Conservation (phyloP, 2,888 invertebrate genomes). For the Lingula anatina region DNA sequence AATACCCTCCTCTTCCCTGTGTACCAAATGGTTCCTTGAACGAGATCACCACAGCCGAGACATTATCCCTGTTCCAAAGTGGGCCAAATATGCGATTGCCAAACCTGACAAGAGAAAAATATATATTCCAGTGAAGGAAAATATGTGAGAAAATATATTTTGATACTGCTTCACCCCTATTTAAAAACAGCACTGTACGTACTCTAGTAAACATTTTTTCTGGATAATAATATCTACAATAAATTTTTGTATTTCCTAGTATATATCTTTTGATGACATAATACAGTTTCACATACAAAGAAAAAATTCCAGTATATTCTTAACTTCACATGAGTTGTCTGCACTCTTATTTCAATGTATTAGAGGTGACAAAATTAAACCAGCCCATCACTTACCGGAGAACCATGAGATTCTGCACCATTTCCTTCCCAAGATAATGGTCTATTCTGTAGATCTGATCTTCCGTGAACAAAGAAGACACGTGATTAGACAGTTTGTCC, state of each 20-base stretch:
- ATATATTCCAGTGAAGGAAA: too few relatives aligned
- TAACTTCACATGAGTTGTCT: too few relatives aligned
- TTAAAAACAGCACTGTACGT: too few relatives aligned
- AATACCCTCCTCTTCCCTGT: constrained; percentile 96
- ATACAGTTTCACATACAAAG: too few relatives aligned
- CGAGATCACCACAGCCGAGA: constrained; percentile 89
- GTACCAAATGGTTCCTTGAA: constrained; percentile 99
- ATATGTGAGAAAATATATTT: too few relatives aligned
- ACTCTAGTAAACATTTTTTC: too few relatives aligned
- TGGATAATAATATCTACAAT: too few relatives aligned
- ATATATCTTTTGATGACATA: too few relatives aligned
- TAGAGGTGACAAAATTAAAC: background rate
- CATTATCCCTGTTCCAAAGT: constrained; percentile 95
- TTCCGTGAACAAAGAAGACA: constrained; percentile 82
- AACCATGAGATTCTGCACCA: constrained; percentile 99
- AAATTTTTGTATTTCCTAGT: too few relatives aligned
- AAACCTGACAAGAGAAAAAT: constrained; percentile 60
- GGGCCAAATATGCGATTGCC: constrained; percentile 89
- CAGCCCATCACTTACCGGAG: constrained; percentile 61
- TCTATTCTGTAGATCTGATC: constrained; percentile 96
- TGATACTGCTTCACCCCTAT: too few relatives aligned
- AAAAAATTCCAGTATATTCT: too few relatives aligned
- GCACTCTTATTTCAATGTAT: too few relatives aligned
- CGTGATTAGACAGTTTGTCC: constrained; percentile 75
- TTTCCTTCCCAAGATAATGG: constrained; percentile 98